These are phyloP conservation scores for Aotus griseimembra DNA, from an alignment of 2,797 vertebrate genomes.

Conservation along the genomic window DNA sequence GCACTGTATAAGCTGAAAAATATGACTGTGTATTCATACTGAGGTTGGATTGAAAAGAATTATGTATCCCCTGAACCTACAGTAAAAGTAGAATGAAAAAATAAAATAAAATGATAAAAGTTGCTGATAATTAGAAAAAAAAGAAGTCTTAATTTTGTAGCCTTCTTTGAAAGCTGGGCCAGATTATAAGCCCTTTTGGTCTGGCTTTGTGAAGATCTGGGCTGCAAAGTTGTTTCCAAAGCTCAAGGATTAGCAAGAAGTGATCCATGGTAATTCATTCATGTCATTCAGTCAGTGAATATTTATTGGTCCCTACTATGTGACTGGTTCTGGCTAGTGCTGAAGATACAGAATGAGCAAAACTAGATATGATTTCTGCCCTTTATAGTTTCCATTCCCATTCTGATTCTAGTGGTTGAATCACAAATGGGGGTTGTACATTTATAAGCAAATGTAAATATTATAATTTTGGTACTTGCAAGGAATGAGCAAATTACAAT, in stretches of 20 bases:
- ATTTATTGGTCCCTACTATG: neutral
- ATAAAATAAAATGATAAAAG: neutral
- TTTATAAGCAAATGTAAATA: slow-evolving; percentile 28
- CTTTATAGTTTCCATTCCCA: neutral
- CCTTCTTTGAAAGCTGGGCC: neutral
- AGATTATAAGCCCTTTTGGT: neutral
- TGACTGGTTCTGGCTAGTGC: neutral
- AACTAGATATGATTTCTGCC: neutral
- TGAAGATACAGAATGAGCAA: neutral
- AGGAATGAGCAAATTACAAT: neutral
- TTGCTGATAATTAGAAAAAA: neutral
- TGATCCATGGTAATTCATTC: neutral
- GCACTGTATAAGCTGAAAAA: neutral
- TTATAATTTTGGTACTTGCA: neutral
- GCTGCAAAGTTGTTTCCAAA: neutral
- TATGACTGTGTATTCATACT: neutral
- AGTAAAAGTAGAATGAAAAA: neutral
- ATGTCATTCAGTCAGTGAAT: neutral
- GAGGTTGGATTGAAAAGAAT: neutral
- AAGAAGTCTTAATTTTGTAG: slow-evolving; percentile 15
- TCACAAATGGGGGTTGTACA: neutral
- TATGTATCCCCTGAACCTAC: neutral
- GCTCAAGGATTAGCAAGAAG: neutral
- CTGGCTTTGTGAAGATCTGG: slow-evolving; percentile 28
- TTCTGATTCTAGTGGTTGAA: neutral